Evolutionary conservation across 2,888 invertebrate genomes (phyloP).

Genomic region (Drosophila anomelani): DNA sequence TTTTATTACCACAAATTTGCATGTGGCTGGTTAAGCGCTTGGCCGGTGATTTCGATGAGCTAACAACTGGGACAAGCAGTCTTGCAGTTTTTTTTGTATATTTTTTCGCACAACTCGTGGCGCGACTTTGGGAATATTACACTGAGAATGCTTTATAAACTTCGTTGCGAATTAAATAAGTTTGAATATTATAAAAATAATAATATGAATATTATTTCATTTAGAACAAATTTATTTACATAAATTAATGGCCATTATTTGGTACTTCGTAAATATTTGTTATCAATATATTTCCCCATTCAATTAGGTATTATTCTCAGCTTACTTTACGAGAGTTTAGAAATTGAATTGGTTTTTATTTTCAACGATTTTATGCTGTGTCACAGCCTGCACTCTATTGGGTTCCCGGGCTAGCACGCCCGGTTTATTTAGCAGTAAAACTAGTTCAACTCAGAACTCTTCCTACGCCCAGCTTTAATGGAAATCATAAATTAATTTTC

Average conservation of each 20-base stretch:
- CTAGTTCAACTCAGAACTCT: constrained; percentile 61
- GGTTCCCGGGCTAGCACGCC: constrained; percentile 11
- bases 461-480: constrained; percentile 58
- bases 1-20: constrained; percentile 54
- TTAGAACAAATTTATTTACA: neutral
- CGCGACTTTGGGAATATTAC: constrained; percentile 19
- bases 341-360: constrained; percentile 9
- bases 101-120: constrained; percentile 14
- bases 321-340: neutral
- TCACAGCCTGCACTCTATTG: constrained; percentile 2
- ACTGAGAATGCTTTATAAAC: neutral
- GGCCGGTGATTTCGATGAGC: constrained; percentile 28
- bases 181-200: neutral
- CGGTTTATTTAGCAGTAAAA: constrained; percentile 51
- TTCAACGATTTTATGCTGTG: constrained; percentile 3
- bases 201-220: neutral
- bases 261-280: too few species aligned
- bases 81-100: constrained; percentile 8
- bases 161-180: neutral
- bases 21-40: constrained; percentile 27
- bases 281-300: neutral
- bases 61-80: constrained; percentile 38
- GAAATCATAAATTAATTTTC: constrained; percentile 59
- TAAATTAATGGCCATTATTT: neutral
- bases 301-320: neutral